Evolutionary conservation across 1,140 invertebrate genomes (phyloP).

Genomic region (Megalopta genalis): DNA sequence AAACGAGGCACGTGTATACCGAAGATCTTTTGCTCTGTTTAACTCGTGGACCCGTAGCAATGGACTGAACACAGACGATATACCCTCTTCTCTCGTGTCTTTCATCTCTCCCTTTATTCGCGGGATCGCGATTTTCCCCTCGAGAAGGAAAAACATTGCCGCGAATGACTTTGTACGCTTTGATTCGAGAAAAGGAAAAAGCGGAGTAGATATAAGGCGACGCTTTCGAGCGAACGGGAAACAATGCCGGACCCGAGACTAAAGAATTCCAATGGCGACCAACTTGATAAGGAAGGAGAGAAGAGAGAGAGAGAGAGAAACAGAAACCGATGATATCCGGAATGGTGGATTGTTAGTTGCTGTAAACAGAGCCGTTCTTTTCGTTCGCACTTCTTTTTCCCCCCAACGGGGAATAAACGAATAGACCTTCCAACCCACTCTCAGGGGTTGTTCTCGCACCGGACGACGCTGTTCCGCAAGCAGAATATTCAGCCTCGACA

Average conservation of each 20-base stretch:
- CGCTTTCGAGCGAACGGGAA: background rate
- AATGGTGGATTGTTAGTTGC: constrained; percentile 16
- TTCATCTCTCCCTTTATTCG: constrained; percentile 24
- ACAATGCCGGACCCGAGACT: background rate
- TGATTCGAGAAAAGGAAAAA: background rate
- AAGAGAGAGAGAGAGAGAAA: no score
- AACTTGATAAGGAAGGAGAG: no score
- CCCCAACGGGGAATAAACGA: constrained; percentile 20
- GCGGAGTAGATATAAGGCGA: background rate
- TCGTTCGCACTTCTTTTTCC: constrained; percentile 24
- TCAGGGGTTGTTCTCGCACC: constrained; percentile 11
- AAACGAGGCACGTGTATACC: constrained; percentile 38
- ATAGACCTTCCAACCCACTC: background rate
- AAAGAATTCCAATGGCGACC: background rate
- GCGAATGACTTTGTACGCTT: constrained; percentile 13
- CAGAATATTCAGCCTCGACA: constrained; percentile 59
- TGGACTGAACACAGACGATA: constrained; percentile 27
- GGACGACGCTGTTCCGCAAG: constrained; percentile 41
- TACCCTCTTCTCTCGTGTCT: background rate
- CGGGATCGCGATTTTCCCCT: background rate
- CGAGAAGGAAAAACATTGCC: constrained; percentile 13
- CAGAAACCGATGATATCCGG: no score
- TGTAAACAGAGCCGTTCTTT: constrained; percentile 38
- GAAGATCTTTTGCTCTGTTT: constrained; percentile 39
- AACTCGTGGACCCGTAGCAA: constrained; percentile 37